Base-by-base conservation (phyloP, 2,113 vertebrate species). In the Misgurnus anguillicaudatus region DNA sequence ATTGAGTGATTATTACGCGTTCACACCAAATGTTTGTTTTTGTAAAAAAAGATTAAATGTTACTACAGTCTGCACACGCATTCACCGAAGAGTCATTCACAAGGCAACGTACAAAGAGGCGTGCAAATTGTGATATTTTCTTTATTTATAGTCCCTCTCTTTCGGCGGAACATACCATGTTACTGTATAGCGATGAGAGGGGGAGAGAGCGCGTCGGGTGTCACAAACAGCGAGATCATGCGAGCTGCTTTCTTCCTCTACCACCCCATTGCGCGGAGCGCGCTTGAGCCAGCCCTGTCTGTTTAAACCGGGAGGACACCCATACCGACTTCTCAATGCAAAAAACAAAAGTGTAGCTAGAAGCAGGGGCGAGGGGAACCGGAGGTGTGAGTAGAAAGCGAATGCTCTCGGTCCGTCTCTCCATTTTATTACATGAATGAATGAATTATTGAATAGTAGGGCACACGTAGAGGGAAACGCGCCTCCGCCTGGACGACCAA, bases 301-400 rank as follows among this genome's bases (percentile, higher is more conserved):
- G 95, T 97, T 98, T 97, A 99, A 98, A 98, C 96, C 92, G 93
- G 95, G 95, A 96, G 95, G 94, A 97, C 95, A 95, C 95, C 92
- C 95, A 94, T 94, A 94, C 93, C 92, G 92, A 92, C 91, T 94
- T 92, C 91, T 96, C 94, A 95, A 95, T 95, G 94, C 95, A 96
- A 95, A 94, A 94, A 94, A 90, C 90, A 86, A 84, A 91, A 92
- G 89, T 90, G 92, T 92, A 91, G 92, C 91, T 91, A 92, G 91
- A 94, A 91, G 90, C 91, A 92, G 93, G 94, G 93, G 89, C 90
- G 90, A 84, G 75, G 72, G 90, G 91, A 81, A 90, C 90, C 89
- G 89, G 91, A 90, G 92, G 93, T 93, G 91, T 91, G 93, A 91
- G 91, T 92, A 92, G 90, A 89, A 87, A 88, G 90, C 88, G 86